These are phyloP conservation scores for Nestor notabilis DNA, from an alignment of 2,113 vertebrate species.

Conservation along the genomic window DNA sequence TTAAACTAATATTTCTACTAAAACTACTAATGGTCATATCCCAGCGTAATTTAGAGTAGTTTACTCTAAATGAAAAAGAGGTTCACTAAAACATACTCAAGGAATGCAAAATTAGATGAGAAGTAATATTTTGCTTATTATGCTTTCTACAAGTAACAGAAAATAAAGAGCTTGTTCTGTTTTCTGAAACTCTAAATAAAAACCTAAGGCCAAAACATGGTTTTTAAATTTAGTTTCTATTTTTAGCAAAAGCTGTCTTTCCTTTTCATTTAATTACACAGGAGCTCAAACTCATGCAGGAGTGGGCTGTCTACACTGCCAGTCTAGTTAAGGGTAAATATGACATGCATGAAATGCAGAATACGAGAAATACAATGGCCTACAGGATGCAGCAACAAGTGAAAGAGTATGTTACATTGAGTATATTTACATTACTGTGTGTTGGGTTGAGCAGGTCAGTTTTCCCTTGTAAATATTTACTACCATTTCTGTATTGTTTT, in stretches of 20 bases:
- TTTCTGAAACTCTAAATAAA: constrained; percentile 31
- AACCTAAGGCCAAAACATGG: background rate
- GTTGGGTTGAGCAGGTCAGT: background rate
- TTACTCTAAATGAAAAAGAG: background rate
- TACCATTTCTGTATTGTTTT: background rate
- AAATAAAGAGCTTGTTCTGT: constrained; percentile 15
- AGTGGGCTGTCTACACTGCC: background rate
- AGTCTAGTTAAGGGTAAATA: background rate
- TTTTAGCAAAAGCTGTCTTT: constrained; percentile 21
- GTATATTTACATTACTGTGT: too few species aligned
- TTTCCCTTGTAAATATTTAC: background rate
- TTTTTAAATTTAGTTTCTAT: constrained; percentile 11
- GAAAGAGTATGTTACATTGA: background rate
- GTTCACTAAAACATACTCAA: background rate
- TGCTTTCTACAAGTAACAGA: constrained; percentile 9
- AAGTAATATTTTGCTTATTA: background rate
- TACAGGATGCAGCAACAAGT: background rate
- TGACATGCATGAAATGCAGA: background rate
- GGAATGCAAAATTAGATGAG: background rate
- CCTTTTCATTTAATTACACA: background rate
- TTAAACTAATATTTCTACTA: background rate
- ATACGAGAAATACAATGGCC: background rate
- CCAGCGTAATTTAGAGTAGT: background rate
- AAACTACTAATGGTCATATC: background rate
- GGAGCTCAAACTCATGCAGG: background rate